Conservation (phyloP, 2,888 invertebrate species). For the Caprella mutica region DNA sequence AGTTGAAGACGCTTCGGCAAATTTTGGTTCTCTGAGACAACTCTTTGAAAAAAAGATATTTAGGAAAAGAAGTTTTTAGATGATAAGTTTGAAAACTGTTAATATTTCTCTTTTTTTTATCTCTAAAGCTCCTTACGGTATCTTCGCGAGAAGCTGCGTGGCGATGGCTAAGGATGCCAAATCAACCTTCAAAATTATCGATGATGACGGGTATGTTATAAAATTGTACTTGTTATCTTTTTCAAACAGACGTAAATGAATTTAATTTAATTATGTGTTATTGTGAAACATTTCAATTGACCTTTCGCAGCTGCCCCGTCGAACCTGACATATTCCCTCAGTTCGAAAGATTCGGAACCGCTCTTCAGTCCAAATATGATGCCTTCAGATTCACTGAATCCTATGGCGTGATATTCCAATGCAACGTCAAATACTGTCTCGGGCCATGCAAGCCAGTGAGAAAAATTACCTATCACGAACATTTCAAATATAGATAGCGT, state of each 20-base stretch:
- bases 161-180: constrained; percentile 95
- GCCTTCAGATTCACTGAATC: constrained; percentile 92
- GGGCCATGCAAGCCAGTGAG: constrained; percentile 86
- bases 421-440: constrained; percentile 89
- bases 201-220: constrained; percentile 69
- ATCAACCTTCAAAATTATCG: constrained; percentile 90
- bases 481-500: background rate
- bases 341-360: constrained; percentile 71
- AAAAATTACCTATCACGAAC: constrained; percentile 30
- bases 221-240: no score
- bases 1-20: constrained; percentile 44
- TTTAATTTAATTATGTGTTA: background rate
- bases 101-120: no score
- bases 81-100: no score
- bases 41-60: no score
- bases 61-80: no score
- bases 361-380: constrained; percentile 80
- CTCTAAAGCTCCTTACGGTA: constrained; percentile 76
- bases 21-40: no score
- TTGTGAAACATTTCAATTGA: background rate
- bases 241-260: background rate
- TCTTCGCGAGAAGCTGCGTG: constrained; percentile 87
- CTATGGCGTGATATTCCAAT: constrained; percentile 92
- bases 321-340: constrained; percentile 89
- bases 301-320: constrained; percentile 60